Base-by-base conservation (phyloP, 2,888 invertebrate species). In the Malthinus flaveolus region DNA sequence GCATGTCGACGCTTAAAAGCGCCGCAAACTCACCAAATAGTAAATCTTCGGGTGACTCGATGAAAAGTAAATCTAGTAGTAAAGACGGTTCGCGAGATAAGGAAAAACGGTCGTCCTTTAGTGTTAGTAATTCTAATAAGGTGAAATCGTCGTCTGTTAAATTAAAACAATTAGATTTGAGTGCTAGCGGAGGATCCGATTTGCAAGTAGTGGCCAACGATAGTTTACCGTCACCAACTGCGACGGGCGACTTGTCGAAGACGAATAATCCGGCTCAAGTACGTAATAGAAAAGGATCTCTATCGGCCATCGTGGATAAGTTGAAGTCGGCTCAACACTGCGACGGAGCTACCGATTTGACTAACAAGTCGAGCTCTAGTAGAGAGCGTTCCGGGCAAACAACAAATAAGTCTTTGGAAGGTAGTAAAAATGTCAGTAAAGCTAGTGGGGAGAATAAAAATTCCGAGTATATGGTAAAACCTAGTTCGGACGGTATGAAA, bases 251-350 rank as follows among this genome's bases (percentile, higher is more conserved):
- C 73, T 71, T 84, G 0, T 84, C 84, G 45, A 87, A 86, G 68
- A 82, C 84, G 0, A 81, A 83, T 36, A 82, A 83, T n/a, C 80
- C 83, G 10, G 82, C 83, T 68, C 84, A 84, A 47, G 81, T 87
- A 7, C 89, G 89, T 68, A 81, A 89, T 45, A 90, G 90, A 73
- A 60, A 63, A 48, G 87, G 89, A 49, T 88, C 88, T 0, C 80
- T 93, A n/a, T 89, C 88, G 63, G 91, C 93, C 11, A 91, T 95
- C 9, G 92, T 95, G 68, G 93, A 94, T 72, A 94, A 94, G 75
- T 77, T 95, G 13, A 90, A 90, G 75, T 87, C 89, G 50, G 87
- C 89, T 45, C 88, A 90, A 73, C 86, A 87, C 71, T 86, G 85
- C 70, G 88, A 88, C 64, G 79, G 79, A 9, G 72, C 82, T 58